Base-by-base conservation (phyloP, 2,888 invertebrate species). In the Seira ritae region DNA sequence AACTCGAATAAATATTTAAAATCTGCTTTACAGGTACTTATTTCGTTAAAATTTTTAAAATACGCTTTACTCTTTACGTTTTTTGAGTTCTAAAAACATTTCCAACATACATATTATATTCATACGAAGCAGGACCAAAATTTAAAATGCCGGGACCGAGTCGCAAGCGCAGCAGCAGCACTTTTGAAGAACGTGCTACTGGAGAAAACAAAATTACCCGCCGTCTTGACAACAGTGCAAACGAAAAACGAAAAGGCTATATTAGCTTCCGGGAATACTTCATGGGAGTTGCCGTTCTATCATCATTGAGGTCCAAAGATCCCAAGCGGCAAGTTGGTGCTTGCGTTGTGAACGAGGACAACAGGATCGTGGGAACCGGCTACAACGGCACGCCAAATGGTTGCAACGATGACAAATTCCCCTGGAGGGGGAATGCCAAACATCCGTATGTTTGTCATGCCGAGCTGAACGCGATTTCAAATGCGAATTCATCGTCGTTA, bases 331-430 rank as follows among this genome's bases (percentile, higher is more conserved):
- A 98, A 93, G 88, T 88, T 70, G 99, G 99, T 2, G 98, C 98
- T 4, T 98, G 98, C 90, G 95, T 99, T 89, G 97, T 98, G 0
- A 96, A 97, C 90, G 91, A 93, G 37, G 94, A 95, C 0, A 96
- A 97, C 66, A 95, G 94, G 91, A 96, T 99, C 89, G 95, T 99
- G 67, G 97, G 97, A 22, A 93, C 97, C 84, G 99, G 99, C 84
- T 99, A 99, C 90, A 99, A 99, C 93, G 98, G 99, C 0, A 97
- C 99, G 95, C 99, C 99, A 0, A 93, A 92, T 80, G 97, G 96
- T 2, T 98, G 98, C 90, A 92, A 92, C 89, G 98, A 99, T 91
- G 95, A 97, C 90, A 92, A 93, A 20, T 96, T 98, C 91, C 96
- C 98, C 0, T 99, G 99, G 99, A 92, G 92, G 0, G 96, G 96